phyloP scores from a whole-genome alignment of 2,797 vertebrate genomes.

The Champsocephalus esox region DNA sequence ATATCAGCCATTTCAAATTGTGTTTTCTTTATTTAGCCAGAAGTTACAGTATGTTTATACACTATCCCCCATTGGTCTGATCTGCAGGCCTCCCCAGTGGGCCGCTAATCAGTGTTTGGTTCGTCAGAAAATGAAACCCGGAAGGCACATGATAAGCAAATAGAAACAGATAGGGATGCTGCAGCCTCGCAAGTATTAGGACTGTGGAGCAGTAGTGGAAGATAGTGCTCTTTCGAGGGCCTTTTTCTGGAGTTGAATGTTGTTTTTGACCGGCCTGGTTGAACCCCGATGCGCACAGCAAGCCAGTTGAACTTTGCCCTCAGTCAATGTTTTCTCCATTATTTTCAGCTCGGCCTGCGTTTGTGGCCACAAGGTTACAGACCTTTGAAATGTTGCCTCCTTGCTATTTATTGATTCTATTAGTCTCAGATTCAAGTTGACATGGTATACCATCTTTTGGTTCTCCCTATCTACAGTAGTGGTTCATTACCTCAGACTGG shows the following conservation, averaged over 20 bases:
- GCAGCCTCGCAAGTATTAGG: slow-evolving; percentile 5
- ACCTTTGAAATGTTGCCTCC: slow-evolving; percentile 17
- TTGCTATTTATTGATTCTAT: slow-evolving; percentile 40
- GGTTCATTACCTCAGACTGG: slow-evolving; percentile 10
- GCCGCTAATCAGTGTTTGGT: slow-evolving; percentile 26
- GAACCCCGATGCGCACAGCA: slow-evolving; percentile 26
- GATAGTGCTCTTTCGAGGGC: background rate
- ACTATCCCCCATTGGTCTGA: slow-evolving; percentile 31
- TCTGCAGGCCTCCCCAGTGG: slow-evolving; percentile 17
- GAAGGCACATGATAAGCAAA: slow-evolving; percentile 49
- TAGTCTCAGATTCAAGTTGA: slow-evolving; percentile 15
- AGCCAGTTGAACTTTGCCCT: slow-evolving; percentile 51
- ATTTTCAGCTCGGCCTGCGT: slow-evolving; percentile 4
- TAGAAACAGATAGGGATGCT: slow-evolving; percentile 16
- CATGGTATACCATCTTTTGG: background rate
- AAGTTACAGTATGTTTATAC: slow-evolving; percentile 11
- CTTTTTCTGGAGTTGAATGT: slow-evolving; percentile 2
- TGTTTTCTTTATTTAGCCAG: slow-evolving; percentile 34
- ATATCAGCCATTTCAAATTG: slow-evolving; percentile 50
- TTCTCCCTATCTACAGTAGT: slow-evolving; percentile 1
- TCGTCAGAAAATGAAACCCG: slow-evolving; percentile 46
- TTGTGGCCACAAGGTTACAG: slow-evolving; percentile 27
- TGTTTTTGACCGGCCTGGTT: slow-evolving; percentile 15
- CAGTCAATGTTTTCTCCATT: slow-evolving; percentile 36
- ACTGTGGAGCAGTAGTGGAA: slow-evolving; percentile 6